These are phyloP conservation scores for Chondrosia reniformis DNA, from an alignment of 37 sponge, comb jelly and placozoan genomes.

Conservation along the genomic window DNA sequence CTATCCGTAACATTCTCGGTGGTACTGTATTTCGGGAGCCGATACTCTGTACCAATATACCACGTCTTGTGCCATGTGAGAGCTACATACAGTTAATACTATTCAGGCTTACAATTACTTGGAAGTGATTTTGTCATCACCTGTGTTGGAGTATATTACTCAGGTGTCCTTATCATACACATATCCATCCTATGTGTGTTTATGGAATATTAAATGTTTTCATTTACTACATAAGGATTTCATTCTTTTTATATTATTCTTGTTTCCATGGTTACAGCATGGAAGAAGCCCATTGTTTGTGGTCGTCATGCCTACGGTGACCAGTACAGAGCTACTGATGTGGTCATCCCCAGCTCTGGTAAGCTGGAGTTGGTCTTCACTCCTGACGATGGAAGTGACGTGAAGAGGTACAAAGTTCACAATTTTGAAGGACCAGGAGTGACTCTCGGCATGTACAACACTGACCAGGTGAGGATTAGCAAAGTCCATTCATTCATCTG, in stretches of 20 bases:
- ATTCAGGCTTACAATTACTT: too few species aligned
- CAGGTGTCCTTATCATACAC: too few species aligned
- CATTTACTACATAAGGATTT: too few species aligned
- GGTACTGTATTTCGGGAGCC: slow-evolving; percentile 97
- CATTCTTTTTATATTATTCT: too few species aligned
- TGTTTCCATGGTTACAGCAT: slow-evolving; percentile 33
- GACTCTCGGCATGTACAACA: slow-evolving; percentile 95
- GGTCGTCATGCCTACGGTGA: slow-evolving; percentile 96
- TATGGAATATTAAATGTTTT: too few species aligned
- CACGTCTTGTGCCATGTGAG: slow-evolving; percentile 71
- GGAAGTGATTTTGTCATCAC: too few species aligned
- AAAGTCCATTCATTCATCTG: neutral
- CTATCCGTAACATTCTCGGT: slow-evolving; percentile 94
- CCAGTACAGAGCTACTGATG: slow-evolving; percentile 95
- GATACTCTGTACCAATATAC: slow-evolving; percentile 94
- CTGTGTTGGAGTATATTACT: too few species aligned
- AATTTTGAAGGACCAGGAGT: slow-evolving; percentile 79
- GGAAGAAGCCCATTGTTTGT: slow-evolving; percentile 92
- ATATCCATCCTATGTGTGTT: too few species aligned
- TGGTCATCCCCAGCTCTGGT: slow-evolving; percentile 88
- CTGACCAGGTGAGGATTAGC: slow-evolving; percentile 52
- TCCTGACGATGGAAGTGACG: slow-evolving; percentile 62
- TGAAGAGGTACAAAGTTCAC: slow-evolving; percentile 51
- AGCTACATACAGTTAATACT: too few species aligned
- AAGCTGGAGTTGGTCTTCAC: slow-evolving; percentile 81